Evolutionary conservation across 1,140 invertebrate species (phyloP).

Genomic region (Rhagoletis zephyria): DNA sequence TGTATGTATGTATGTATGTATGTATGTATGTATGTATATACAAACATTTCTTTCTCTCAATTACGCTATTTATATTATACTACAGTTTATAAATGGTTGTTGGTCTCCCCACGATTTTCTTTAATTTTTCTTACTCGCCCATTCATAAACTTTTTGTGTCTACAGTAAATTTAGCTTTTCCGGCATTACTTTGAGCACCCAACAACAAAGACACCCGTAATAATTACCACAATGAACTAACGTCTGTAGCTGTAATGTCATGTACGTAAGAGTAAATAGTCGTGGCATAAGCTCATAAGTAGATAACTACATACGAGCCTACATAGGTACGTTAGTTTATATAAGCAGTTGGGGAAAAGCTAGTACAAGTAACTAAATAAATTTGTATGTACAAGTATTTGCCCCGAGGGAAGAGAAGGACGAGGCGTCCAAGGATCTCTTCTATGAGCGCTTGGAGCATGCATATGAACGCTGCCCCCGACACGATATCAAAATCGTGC

Average conservation of each 20-base stretch:
- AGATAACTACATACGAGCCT: not conserved
- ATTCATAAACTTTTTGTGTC: constrained; percentile 38
- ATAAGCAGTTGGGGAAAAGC: not conserved
- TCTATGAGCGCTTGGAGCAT: no score
- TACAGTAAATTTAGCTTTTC: constrained; percentile 39
- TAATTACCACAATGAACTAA: not conserved
- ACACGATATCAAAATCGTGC: no score
- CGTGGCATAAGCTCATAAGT: not conserved
- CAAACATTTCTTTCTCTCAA: not conserved
- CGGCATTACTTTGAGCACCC: constrained; percentile 2
- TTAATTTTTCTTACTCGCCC: not conserved
- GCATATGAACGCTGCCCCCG: no score
- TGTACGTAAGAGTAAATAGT: not conserved
- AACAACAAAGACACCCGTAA: not conserved
- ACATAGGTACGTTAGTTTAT: not conserved
- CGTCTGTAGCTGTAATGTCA: not conserved
- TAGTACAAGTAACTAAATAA: not conserved
- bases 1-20: not conserved
- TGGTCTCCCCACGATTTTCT: not conserved
- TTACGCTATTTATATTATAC: no score
- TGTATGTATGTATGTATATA: not conserved
- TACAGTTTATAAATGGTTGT: not conserved
- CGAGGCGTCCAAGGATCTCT: no score
- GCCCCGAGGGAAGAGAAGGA: no score
- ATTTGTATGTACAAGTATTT: no score